Evolutionary conservation across 2,797 vertebrate species (phyloP).

Genomic region (Diceros bicornis): DNA sequence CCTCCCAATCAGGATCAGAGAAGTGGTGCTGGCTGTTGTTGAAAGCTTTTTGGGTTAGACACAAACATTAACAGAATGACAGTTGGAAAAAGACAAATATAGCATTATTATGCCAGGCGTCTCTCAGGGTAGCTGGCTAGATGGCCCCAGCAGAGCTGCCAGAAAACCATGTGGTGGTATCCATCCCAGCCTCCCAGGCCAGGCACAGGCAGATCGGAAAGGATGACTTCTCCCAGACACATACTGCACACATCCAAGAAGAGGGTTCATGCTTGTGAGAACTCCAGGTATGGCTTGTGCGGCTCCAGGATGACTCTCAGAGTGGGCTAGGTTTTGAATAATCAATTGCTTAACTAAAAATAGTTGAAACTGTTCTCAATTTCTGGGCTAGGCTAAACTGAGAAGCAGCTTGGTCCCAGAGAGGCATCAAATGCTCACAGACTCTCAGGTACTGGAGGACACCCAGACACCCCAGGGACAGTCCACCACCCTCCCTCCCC

Average conservation of each 20-base stretch:
- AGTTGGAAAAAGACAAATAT: constrained; percentile 72
- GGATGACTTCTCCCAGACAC: background rate
- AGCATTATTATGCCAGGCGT: background rate
- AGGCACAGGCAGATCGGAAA: background rate
- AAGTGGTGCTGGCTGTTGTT: constrained; percentile 54
- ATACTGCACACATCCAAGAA: background rate
- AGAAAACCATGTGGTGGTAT: background rate
- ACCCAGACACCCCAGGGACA: background rate
- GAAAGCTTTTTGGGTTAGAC: constrained; percentile 60
- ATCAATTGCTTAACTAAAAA: background rate
- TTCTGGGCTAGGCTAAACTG: background rate
- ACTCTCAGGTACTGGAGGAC: background rate
- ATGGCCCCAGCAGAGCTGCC: background rate
- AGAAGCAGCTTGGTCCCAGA: background rate
- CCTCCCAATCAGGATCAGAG: background rate
- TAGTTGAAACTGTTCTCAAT: background rate
- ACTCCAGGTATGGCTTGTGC: background rate
- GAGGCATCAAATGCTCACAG: background rate
- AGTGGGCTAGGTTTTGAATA: background rate
- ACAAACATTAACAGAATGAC: constrained; percentile 62
- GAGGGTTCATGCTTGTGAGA: background rate
- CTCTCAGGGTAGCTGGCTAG: background rate
- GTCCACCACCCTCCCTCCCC: background rate
- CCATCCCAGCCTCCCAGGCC: background rate
- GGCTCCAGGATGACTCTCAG: background rate